phyloP scores from a whole-genome alignment of 2,113 vertebrate species.

The Oncorhynchus mykiss region DNA sequence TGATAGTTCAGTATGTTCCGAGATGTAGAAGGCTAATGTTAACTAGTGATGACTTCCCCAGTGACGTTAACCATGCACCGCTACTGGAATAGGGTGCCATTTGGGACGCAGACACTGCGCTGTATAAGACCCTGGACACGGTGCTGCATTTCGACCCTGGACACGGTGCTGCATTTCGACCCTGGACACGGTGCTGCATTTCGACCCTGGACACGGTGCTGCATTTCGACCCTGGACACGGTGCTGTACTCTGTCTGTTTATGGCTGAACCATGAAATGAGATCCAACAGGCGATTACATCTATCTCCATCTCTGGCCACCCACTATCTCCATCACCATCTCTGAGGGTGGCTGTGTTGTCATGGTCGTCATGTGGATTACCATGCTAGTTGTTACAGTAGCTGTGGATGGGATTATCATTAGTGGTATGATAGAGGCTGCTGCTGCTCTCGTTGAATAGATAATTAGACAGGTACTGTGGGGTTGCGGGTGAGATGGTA shows the following conservation, averaged over 20 bases:
- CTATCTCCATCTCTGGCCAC: conserved; percentile 50
- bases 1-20: too few species aligned
- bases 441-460: conserved; percentile 60
- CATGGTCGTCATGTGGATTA: conserved; percentile 56
- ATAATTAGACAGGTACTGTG: conserved; percentile 74
- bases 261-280: conserved; percentile 27
- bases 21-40: too few species aligned
- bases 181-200: too few species aligned
- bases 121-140: too few species aligned
- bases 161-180: too few species aligned
- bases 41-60: too few species aligned
- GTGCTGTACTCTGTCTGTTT: conserved; percentile 15
- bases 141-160: too few species aligned
- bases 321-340: conserved; percentile 68
- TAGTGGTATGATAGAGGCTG: conserved; percentile 57
- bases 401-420: conserved; percentile 57
- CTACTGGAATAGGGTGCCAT: too few species aligned
- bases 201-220: too few species aligned
- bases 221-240: too few species aligned
- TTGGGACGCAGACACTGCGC: too few species aligned
- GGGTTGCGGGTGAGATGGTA: conserved; percentile 4
- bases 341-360: conserved; percentile 21
- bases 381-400: conserved; percentile 30
- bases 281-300: not conserved
- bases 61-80: too few species aligned